Percentiles rank a stretch among this genome's conserved stretches.
Evolutionary conservation across 2,797 vertebrate species (phyloP).

Genomic region (Perodicticus potto): DNA sequence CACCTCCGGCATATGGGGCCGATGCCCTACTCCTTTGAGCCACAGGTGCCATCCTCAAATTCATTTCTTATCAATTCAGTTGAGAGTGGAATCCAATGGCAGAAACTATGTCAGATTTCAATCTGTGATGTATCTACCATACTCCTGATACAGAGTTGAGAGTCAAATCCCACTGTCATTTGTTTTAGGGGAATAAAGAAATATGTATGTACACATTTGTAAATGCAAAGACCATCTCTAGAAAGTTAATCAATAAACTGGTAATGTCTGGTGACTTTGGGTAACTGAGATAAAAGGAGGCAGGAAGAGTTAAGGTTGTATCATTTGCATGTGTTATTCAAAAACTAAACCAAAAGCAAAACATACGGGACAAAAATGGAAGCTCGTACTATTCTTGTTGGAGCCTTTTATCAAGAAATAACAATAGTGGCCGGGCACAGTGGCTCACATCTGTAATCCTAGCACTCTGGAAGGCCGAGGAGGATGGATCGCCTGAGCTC

Average conservation of each 20-base stretch:
- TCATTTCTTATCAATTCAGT: neutral
- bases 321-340: neutral
- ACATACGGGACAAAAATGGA: neutral
- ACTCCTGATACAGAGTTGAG: neutral
- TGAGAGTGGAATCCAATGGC: neutral
- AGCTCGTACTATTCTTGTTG: neutral
- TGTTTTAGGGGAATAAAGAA: neutral
- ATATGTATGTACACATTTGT: neutral
- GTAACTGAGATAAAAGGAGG: neutral
- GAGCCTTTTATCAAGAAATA: slow-evolving; percentile 32
- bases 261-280: neutral
- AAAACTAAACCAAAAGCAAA: neutral
- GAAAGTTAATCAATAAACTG: neutral
- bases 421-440: neutral
- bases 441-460: no score
- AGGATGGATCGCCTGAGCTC: no score
- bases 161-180: neutral
- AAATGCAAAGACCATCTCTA: neutral
- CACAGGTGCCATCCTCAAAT: neutral
- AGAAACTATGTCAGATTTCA: neutral
- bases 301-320: neutral
- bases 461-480: no score
- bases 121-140: neutral
- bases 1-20: no score
- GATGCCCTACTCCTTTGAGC: no score